These are phyloP conservation scores for Limenitis arthemis DNA, from an alignment of 2,888 invertebrate species.

Conservation along the genomic window DNA sequence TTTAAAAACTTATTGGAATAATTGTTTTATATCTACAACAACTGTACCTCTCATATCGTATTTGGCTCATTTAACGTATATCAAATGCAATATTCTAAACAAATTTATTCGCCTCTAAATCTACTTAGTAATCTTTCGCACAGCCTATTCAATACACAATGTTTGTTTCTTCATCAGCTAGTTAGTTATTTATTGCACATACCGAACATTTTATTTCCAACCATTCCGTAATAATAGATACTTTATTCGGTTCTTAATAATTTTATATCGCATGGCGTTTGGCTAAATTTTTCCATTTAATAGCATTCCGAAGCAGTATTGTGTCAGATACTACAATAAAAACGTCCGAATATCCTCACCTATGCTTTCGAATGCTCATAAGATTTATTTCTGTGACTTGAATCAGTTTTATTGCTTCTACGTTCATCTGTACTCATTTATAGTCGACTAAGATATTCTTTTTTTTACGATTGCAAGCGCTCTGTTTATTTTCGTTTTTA, in stretches of 20 bases:
- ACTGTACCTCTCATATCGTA: no score
- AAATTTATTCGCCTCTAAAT: slow-evolving; percentile 25
- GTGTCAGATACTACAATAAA: slow-evolving; percentile 44
- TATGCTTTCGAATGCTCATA: slow-evolving; percentile 51
- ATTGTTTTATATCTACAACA: no score
- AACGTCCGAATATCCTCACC: slow-evolving; percentile 51
- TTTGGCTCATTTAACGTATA: slow-evolving; percentile 19
- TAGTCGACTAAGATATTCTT: slow-evolving; percentile 67
- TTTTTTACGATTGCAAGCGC: slow-evolving; percentile 68
- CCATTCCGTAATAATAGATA: slow-evolving; percentile 19
- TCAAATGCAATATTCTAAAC: slow-evolving; percentile 22
- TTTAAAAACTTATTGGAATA: no score
- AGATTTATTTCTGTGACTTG: slow-evolving; percentile 69
- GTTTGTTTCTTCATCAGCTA: slow-evolving; percentile 26
- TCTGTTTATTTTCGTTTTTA: slow-evolving; percentile 73
- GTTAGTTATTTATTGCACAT: slow-evolving; percentile 49
- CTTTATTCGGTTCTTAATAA: slow-evolving; percentile 22
- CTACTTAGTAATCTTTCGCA: slow-evolving; percentile 21
- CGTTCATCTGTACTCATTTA: slow-evolving; percentile 70
- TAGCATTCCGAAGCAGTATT: slow-evolving; percentile 45
- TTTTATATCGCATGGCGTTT: slow-evolving; percentile 47
- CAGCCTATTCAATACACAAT: slow-evolving; percentile 21
- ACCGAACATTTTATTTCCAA: slow-evolving; percentile 45
- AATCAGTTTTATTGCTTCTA: slow-evolving; percentile 65
- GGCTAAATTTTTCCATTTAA: slow-evolving; percentile 38